Evolutionary conservation across 1,140 invertebrate genomes (phyloP), one percentile per base, ranked within the genome.

Genomic region (Vanessa tameamea): DNA sequence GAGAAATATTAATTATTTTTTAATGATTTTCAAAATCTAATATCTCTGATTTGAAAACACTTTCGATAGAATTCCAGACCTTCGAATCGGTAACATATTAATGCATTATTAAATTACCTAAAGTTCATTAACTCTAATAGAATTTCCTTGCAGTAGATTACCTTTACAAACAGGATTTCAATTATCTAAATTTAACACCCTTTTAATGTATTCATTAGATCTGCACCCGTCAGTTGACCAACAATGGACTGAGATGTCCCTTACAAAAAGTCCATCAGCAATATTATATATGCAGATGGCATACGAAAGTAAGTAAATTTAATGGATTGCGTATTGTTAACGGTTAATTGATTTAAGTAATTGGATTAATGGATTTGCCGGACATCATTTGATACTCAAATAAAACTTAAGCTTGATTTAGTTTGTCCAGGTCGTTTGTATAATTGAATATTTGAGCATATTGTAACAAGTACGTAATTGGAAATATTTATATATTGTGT

Each of bases 301-400:
- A 50, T 53, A 53, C 61, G 11, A 48, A 47, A 64, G 63, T 31
- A 23, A 59, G 55, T 65, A 48, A 47, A 65, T 47, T 47, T 64
- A 72, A 72, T 72, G 69, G 61, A 72, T 72, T 72, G 61, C 43
- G 47, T 72, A 72, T 72, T 72, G 69, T 72, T 64, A 47, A 9
- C 61, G 23, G 61, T 72, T 72, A 72, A 72, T 72, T 72, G 69
- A 53, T 63, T 72, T 55, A 72, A 51, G 61, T 31, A 72, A 72
- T 72, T 65, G 50, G 7, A 72, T 64, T 72, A 72, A 72, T 72
- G 69, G 61, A 61, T 64, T 43, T 48, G 31, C 23, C 59, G 31
- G 61, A 69, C 51, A 61, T 47, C 43, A 48, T 48, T 23, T 26
- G 61, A 13, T 16, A 64, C 12, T 64, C 48, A 48, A 64, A 64